Evolutionary conservation across 2,888 invertebrate species (phyloP).

Genomic region (Galerucella nymphaeae): DNA sequence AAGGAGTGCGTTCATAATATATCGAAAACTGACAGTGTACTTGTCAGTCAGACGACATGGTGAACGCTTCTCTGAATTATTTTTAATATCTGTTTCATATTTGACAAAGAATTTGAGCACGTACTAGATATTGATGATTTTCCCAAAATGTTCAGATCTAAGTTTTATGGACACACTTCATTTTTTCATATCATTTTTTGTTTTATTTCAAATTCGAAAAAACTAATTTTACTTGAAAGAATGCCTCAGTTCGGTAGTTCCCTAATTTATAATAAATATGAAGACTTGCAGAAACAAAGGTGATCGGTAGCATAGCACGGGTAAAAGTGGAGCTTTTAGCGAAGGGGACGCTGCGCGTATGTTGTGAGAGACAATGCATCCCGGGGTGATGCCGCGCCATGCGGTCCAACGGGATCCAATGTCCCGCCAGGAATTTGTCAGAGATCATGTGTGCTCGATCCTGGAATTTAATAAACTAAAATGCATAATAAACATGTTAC

Average conservation of each 20-base stretch:
- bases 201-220: neutral
- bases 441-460: constrained; percentile 29
- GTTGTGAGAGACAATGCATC: constrained; percentile 52
- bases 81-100: no score
- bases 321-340: constrained; percentile 9
- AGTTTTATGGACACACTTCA: no score
- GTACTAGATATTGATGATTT: no score
- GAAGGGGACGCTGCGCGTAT: constrained; percentile 53
- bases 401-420: constrained; percentile 39
- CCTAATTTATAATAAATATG: neutral
- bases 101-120: no score
- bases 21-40: no score
- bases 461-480: constrained; percentile 31
- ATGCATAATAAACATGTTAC: constrained; percentile 10
- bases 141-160: no score
- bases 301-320: constrained; percentile 22
- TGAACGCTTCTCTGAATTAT: no score
- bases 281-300: constrained; percentile 13
- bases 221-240: neutral
- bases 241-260: neutral
- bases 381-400: constrained; percentile 47
- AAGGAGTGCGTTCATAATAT: no score
- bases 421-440: constrained; percentile 41
- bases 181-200: no score
- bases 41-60: no score